phyloP scores from a whole-genome alignment of 2,113 vertebrate species.

The Piliocolobus tephrosceles region DNA sequence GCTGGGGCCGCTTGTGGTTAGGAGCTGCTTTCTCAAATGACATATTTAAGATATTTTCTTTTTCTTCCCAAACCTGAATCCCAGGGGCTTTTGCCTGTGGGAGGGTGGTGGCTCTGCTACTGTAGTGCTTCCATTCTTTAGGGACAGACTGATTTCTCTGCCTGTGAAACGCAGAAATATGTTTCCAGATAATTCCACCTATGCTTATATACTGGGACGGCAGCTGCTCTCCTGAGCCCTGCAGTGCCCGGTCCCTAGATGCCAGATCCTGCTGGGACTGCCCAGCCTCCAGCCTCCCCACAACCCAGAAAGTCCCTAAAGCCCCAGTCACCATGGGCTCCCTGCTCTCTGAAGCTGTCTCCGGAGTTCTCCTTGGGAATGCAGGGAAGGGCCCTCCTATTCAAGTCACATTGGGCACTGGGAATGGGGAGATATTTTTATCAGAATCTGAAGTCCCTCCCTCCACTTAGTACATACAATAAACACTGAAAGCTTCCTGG shows the following conservation, averaged over 20 bases:
- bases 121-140: rapidly evolving
- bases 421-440: background rate
- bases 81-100: background rate
- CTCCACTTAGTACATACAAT: background rate
- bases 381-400: background rate
- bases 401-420: background rate
- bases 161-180: background rate
- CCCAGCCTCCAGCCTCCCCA: background rate
- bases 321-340: background rate
- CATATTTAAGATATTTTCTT: constrained; percentile 58
- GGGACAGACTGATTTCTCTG: background rate
- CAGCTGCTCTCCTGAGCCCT: background rate
- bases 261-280: background rate
- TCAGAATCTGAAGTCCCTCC: background rate
- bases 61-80: constrained; percentile 59
- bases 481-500: constrained; percentile 28
- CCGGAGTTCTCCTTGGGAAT: background rate
- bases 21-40: constrained; percentile 38
- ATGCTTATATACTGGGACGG: background rate
- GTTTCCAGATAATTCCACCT: background rate
- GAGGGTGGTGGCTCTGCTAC: background rate
- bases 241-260: background rate
- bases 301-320: background rate
- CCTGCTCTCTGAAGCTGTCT: background rate
- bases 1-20: constrained; percentile 37